Base-by-base conservation (phyloP, 2,113 vertebrate species). In the Stegastes partitus region DNA sequence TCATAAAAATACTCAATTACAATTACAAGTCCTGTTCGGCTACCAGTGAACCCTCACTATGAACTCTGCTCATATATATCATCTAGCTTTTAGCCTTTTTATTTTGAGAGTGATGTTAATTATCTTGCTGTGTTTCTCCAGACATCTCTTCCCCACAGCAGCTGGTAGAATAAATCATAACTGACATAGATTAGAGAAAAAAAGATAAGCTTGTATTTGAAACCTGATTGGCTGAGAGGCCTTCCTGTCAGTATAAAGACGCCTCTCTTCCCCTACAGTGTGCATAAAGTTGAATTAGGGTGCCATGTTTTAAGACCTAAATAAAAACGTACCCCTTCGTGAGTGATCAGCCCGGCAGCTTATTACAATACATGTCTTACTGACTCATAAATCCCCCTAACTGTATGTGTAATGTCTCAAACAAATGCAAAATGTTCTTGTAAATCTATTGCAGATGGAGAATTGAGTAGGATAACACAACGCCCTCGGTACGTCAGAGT, bases 401-500 rank as follows among this genome's bases (percentile, higher is more conserved):
- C 2, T 42, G 14, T 42, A 15, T 14, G 39, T 15, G 11, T 42
- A 44, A n/a, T n/a, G 47, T 66, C 11, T 53, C 51, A 68, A 84
- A 83, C 61, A 72, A 67, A 50, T 68, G 50, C 59, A 81, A 74
- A 47, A 28, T 66, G n/a, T 62, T 63, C 18, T 11, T 59, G 57
- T 42, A 70, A 85, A 90, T 85, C 18, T 26, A 4, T 64, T 83
- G 34, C 77, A 87, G 77, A 86, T 87, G 79, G 66, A 56, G 22
- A 22, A 57, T 18, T 45, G 47, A 83, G 76, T 3, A 23, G 1
- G 12, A 66, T 42, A 84, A 86, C 63, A 74, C 37, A 64, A 84
- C 31, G 45, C 31, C 55, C 66, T 61, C 18, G 53, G 54, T 67
- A 55, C 54, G 72, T 64, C 49, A 70, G 19, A 72, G 10, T 45